Percentiles rank a stretch among this genome's conserved stretches.
Evolutionary conservation across 1,140 invertebrate genomes (phyloP).

Genomic region (Tigriopus japonicus): DNA sequence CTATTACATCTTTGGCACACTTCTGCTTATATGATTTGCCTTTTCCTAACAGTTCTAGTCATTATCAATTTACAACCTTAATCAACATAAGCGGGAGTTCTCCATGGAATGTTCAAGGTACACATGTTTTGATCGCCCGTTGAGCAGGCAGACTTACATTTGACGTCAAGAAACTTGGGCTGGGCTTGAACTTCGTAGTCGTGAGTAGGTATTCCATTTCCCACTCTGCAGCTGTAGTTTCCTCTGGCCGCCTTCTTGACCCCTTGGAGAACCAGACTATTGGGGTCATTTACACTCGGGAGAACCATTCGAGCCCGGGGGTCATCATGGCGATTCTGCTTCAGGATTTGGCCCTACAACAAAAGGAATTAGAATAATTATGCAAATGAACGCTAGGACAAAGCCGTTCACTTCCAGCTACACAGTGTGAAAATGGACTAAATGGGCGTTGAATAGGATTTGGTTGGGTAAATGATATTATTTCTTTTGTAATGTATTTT

Average conservation of each 20-base stretch:
- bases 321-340: conserved; percentile 4
- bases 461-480: too few species aligned
- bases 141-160: background rate
- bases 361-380: conserved; percentile 6
- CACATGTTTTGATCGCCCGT: too few species aligned
- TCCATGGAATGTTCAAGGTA: too few species aligned
- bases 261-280: conserved; percentile 9
- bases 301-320: conserved; percentile 4
- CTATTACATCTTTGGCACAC: too few species aligned
- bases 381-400: background rate
- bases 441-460: too few species aligned
- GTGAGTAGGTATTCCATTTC: conserved; percentile 6
- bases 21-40: too few species aligned
- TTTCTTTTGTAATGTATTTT: too few species aligned
- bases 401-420: background rate
- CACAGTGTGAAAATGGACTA: too few species aligned
- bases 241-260: conserved; percentile 14
- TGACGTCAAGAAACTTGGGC: conserved; percentile 10
- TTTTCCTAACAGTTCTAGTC: too few species aligned
- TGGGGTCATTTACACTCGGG: conserved; percentile 7
- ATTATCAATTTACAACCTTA: too few species aligned
- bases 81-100: too few species aligned
- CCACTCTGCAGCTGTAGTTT: conserved; percentile 12
- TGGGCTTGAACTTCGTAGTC: conserved; percentile 7
- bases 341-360: background rate